A percentile compares a stretch with the other conserved stretches of the same genome.
phyloP scores from a whole-genome alignment of 2,113 vertebrate genomes.

The Ptychochromis oligacanthus region DNA sequence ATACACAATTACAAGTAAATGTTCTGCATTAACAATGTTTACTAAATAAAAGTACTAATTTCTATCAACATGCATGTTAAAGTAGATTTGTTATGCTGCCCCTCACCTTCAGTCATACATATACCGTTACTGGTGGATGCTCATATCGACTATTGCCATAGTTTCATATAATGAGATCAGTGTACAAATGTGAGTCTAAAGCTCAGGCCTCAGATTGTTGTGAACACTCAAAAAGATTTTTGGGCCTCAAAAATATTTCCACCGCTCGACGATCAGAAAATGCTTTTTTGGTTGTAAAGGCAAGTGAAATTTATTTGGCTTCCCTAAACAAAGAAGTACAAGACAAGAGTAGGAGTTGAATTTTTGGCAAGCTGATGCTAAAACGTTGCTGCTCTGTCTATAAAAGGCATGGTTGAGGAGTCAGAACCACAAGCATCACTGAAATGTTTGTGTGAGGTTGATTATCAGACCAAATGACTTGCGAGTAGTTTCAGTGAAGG shows the following conservation, averaged over 20 bases:
- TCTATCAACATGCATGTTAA: neutral
- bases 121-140: neutral
- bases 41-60: neutral
- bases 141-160: neutral
- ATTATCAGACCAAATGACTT: neutral
- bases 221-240: neutral
- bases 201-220: neutral
- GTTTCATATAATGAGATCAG: neutral
- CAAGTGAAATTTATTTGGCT: neutral
- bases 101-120: neutral
- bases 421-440: neutral
- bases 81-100: neutral
- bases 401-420: neutral
- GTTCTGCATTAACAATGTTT: neutral
- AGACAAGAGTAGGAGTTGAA: neutral
- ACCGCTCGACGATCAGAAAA: neutral
- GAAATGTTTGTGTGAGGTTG: neutral
- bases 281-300: neutral
- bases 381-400: neutral
- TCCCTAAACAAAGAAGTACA: neutral
- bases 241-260: neutral
- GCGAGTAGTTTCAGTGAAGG: neutral
- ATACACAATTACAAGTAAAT: neutral
- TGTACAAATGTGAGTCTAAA: neutral
- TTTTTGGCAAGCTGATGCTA: neutral